Percentiles rank a stretch among this genome's conserved stretches.
Conservation (phyloP, 2,797 vertebrate genomes). For the Prionace glauca region DNA sequence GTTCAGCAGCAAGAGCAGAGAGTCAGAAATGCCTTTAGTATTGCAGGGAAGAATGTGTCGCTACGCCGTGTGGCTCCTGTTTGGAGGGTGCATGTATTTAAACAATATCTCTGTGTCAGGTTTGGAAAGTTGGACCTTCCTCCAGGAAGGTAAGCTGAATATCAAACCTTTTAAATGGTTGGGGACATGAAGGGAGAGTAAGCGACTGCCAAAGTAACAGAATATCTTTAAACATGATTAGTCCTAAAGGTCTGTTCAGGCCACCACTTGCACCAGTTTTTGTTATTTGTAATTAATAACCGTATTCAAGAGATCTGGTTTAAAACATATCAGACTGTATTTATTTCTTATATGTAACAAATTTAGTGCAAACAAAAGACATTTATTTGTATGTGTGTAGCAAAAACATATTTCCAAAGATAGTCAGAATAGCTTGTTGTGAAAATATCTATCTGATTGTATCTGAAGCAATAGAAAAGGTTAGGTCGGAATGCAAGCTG, state of each 20-base stretch:
- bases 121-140: constrained; percentile 1
- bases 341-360: not conserved
- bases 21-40: not conserved
- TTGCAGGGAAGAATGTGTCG: not conserved
- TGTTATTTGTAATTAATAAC: not conserved
- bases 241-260: not conserved
- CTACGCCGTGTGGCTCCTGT: not conserved
- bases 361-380: not conserved
- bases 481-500: not conserved
- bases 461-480: not conserved
- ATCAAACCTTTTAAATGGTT: constrained; percentile 8
- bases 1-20: not conserved
- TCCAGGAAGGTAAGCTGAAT: constrained; percentile 10
- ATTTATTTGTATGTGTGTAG: not conserved
- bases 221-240: too few relatives aligned
- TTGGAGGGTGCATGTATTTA: not conserved
- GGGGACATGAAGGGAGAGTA: not conserved
- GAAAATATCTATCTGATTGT: not conserved
- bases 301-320: not conserved
- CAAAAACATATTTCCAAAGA: not conserved
- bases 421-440: not conserved
- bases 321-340: not conserved
- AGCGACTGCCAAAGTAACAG: not conserved
- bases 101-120: not conserved
- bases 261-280: too few relatives aligned